Base-by-base conservation (phyloP, 2,113 vertebrate species). In the Percopsis transmontana region DNA sequence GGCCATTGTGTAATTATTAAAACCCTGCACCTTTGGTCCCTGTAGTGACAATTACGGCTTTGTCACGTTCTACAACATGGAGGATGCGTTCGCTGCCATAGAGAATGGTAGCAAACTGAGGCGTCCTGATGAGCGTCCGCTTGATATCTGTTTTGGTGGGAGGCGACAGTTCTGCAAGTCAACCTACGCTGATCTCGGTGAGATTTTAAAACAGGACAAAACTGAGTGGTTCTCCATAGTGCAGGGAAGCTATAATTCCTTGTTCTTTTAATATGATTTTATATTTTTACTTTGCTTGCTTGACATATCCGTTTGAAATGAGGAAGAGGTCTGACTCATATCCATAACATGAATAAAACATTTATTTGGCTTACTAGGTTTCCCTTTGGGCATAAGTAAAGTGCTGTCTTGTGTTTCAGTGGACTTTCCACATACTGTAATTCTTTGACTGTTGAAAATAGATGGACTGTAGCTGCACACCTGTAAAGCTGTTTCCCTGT, bases 71-170 rank as follows among this genome's bases (percentile, higher is more conserved):
- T 95, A 94, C 78, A 94, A 94, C 60, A 95, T 93, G 2, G 87
- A 94, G 23, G 94, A 96, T 40, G 96, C 96, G 13, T 96, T 96
- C 18, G 91, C 94, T 0, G 96, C 96, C 73, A 96, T 98, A 0
- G 95, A 97, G 74, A 96, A 95, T 0, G 95, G 95, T 9, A 90
- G 93, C 62, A 94, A 95, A 66, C 83, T 97, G 66, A 89, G 94
- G 40, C 90, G 85, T 50, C 94, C 94, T 0, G 91, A 96, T 0
- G 96, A 98, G 78, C 91, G 96, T 74, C 96, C 96, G 2, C 96
- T 97, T 0, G 96, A 97, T 80, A 90, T 97, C 41, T 96, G 96
- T 87, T 98, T 97, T 0, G 96, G 96, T 0, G 96, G 96, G 54
- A 93, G 96, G 16, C 77, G 96, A 58, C 96, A 96, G 81, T 97